These are phyloP conservation scores for Neoniphon sammara DNA, from an alignment of 2,797 vertebrate genomes.

Conservation along the genomic window DNA sequence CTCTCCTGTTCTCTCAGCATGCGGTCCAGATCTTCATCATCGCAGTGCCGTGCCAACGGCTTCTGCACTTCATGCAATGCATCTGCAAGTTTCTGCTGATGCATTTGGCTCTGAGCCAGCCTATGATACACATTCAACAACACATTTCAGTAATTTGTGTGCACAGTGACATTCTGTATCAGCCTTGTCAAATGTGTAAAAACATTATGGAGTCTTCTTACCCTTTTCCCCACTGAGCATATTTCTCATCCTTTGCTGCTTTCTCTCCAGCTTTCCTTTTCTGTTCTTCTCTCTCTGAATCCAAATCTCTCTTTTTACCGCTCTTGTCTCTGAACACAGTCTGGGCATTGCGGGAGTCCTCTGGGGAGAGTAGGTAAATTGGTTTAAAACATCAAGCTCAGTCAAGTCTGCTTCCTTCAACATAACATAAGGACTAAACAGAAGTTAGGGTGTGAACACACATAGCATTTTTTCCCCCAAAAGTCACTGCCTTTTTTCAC, in stretches of 20 bases:
- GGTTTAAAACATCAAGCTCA: background rate
- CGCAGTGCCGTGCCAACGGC: conserved; percentile 90
- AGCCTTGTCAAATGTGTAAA: background rate
- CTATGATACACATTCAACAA: conserved; percentile 68
- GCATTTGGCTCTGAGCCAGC: conserved; percentile 89
- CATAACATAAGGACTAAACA: background rate
- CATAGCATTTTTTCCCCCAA: no score
- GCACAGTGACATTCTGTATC: no score
- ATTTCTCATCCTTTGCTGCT: conserved; percentile 88
- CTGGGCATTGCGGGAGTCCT: conserved; percentile 86
- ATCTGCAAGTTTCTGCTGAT: conserved; percentile 91
- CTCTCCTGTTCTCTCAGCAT: conserved; percentile 95
- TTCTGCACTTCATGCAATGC: conserved; percentile 92
- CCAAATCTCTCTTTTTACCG: conserved; percentile 90
- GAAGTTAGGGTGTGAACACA: background rate
- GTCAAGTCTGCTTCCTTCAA: background rate
- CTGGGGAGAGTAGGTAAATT: conserved; percentile 73
- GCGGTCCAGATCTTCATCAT: conserved; percentile 93
- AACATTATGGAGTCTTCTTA: conserved; percentile 72
- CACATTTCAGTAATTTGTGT: background rate
- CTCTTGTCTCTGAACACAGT: conserved; percentile 93
- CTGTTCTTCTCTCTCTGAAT: conserved; percentile 87
- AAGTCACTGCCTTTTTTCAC: no score
- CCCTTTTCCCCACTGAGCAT: conserved; percentile 96
- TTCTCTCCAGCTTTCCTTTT: conserved; percentile 85